Conservation (phyloP, 2,888 invertebrate genomes). For the Calameuta pallipes region DNA sequence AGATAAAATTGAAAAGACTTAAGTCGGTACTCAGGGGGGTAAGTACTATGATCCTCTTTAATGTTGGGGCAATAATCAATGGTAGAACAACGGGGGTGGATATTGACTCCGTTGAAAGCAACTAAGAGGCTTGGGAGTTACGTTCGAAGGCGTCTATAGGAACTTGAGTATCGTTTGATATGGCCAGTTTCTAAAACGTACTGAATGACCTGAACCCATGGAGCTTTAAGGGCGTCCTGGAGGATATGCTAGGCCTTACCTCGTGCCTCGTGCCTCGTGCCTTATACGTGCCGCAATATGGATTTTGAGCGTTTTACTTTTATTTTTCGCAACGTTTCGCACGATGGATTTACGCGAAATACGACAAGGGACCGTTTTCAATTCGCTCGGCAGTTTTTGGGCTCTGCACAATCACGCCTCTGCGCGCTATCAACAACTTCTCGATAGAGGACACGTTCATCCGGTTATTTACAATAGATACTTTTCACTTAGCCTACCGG, state of each 20-base stretch:
- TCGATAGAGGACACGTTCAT: not conserved
- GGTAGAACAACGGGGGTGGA: not conserved
- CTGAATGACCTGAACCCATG: not conserved
- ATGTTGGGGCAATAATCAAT: not conserved
- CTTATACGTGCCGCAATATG: not conserved
- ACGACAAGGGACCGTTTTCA: not conserved
- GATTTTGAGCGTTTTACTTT: not conserved
- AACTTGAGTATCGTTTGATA: not conserved
- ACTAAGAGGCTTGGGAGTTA: not conserved
- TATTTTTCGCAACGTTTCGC: not conserved
- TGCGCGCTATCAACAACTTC: not conserved
- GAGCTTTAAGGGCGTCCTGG: not conserved
- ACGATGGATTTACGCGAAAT: not conserved
- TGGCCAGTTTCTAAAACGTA: not conserved
- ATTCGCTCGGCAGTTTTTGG: not conserved
- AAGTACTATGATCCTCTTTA: not conserved
- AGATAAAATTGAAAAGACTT: not conserved
- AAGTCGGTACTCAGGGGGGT: not conserved
- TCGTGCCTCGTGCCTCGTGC: too few relatives aligned
- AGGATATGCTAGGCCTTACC: not conserved
- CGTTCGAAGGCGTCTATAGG: not conserved
- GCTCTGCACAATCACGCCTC: not conserved
- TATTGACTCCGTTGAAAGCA: not conserved
- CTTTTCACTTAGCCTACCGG: not conserved
- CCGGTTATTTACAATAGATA: not conserved